These are phyloP conservation scores for Hippopotamus amphibius DNA, from an alignment of 2,113 vertebrate genomes.

Conservation along the genomic window DNA sequence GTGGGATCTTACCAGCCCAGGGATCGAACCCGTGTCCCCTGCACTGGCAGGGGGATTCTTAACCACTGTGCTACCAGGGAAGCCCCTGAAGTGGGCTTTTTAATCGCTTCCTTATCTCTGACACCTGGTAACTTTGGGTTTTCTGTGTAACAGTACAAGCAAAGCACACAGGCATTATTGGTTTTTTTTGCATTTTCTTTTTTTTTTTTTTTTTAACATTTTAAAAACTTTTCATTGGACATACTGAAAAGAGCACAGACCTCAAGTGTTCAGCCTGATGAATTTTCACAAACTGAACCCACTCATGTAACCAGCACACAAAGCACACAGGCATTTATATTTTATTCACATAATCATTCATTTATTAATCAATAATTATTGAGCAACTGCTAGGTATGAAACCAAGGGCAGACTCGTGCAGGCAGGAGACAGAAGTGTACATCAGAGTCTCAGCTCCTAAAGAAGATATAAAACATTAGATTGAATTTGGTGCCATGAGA, in stretches of 20 bases:
- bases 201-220: neutral
- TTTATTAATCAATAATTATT: neutral
- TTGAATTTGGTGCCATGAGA: neutral
- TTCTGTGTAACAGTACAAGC: neutral
- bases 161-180: neutral
- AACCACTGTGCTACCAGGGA: too few species aligned
- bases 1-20: too few species aligned
- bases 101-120: neutral
- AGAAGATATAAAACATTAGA: neutral
- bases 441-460: neutral
- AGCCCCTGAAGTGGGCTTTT: neutral
- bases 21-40: too few species aligned
- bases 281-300: neutral
- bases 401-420: neutral
- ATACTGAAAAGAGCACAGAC: neutral
- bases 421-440: neutral
- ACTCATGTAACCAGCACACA: neutral
- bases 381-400: neutral
- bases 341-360: neutral
- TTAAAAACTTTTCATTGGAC: neutral
- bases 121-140: neutral
- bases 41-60: too few species aligned
- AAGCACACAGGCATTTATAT: neutral
- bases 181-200: too few species aligned
- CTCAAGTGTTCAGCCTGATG: neutral